phyloP scores from a whole-genome alignment of 2,797 vertebrate genomes.

The Myiotriccus ornatus region DNA sequence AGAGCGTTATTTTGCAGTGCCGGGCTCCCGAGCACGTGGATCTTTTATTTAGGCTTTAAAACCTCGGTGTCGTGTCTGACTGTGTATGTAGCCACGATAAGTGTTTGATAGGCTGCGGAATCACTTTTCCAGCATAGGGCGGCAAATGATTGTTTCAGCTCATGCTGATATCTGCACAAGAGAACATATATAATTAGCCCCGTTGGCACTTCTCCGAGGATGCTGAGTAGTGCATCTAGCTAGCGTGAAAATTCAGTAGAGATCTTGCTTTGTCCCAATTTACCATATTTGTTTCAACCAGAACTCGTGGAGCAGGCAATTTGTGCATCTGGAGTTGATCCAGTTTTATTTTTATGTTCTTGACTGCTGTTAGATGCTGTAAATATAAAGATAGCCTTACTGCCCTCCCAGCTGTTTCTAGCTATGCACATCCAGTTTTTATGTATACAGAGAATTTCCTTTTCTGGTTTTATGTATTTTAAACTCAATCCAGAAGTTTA shows the following conservation, averaged over 20 bases:
- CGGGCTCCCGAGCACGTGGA: background rate
- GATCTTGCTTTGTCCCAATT: background rate
- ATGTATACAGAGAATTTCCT: background rate
- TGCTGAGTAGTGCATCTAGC: background rate
- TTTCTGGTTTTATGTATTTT: background rate
- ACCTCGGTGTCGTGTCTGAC: background rate
- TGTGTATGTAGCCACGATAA: background rate
- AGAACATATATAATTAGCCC: background rate
- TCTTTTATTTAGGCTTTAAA: background rate
- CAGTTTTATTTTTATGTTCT: background rate
- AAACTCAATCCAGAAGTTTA: background rate
- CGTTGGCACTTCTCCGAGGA: background rate
- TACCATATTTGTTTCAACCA: accelerated
- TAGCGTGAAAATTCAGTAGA: background rate
- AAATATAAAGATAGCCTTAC: background rate
- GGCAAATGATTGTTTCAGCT: background rate
- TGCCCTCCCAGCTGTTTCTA: background rate
- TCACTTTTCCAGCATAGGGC: background rate
- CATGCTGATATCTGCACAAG: background rate
- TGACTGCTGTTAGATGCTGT: background rate
- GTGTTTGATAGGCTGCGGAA: background rate
- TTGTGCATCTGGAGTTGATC: background rate
- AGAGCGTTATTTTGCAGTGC: background rate
- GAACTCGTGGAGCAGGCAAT: background rate
- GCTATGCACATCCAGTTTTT: background rate